Conservation (phyloP, 2,113 vertebrate genomes). For the Clinocottus analis region DNA sequence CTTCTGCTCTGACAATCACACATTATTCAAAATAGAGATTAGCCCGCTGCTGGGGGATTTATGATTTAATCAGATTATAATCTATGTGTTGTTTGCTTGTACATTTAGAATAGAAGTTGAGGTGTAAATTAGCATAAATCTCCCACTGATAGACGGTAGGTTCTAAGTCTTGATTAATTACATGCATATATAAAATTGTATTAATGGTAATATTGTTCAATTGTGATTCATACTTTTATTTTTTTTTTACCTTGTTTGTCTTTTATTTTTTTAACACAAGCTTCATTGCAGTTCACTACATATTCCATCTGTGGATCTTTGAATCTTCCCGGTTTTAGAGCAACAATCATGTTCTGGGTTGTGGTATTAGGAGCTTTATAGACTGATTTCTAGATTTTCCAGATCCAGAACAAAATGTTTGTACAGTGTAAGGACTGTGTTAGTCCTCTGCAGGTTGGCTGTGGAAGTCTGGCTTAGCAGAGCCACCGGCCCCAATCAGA, state of each 20-base stretch:
- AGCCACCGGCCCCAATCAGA: slow-evolving; percentile 25
- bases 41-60: slow-evolving; percentile 23
- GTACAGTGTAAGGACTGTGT: not conserved
- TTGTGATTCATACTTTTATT: not conserved
- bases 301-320: not conserved
- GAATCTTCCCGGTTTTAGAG: not conserved
- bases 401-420: slow-evolving; percentile 6
- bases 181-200: not conserved
- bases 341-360: not conserved
- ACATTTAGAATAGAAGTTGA: slow-evolving; percentile 15
- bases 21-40: slow-evolving; percentile 29
- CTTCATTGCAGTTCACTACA: not conserved
- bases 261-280: no score
- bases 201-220: not conserved
- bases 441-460: no score
- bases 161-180: not conserved
- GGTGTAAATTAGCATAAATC: not conserved
- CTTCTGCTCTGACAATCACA: slow-evolving; percentile 19
- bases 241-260: no score
- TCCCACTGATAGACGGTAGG: not conserved
- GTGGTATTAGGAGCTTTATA: not conserved
- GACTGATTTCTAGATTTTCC: not conserved
- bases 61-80: slow-evolving; percentile 23
- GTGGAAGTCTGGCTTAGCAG: slow-evolving; percentile 22
- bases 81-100: slow-evolving; percentile 29